phyloP scores from a whole-genome alignment of 1,140 invertebrate genomes.

The Hycleus cichorii region DNA sequence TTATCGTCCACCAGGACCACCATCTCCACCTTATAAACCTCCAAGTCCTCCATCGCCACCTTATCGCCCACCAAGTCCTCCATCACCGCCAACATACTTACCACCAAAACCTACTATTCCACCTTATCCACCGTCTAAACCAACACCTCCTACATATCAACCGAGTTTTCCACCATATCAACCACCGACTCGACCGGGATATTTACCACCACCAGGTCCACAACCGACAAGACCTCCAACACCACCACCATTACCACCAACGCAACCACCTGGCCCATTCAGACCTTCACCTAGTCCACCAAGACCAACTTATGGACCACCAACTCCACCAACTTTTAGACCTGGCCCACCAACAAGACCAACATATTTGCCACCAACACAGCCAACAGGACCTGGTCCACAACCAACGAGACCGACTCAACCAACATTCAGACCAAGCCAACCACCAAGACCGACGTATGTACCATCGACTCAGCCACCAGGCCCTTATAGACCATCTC shows the following conservation, averaged over 20 bases:
- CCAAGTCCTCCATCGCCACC: slow-evolving; percentile 13
- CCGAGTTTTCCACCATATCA: background rate
- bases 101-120: slow-evolving; percentile 8
- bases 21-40: slow-evolving; percentile 5
- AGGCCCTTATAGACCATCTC: slow-evolving; percentile 5
- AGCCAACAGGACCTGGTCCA: background rate
- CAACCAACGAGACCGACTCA: background rate
- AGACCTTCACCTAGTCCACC: slow-evolving; percentile 11
- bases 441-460: slow-evolving; percentile 8
- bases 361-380: background rate
- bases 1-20: slow-evolving; percentile 17
- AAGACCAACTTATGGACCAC: slow-evolving; percentile 1
- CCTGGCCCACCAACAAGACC: slow-evolving; percentile 9
- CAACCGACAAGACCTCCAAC: slow-evolving; percentile 23
- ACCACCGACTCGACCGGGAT: slow-evolving; percentile 23
- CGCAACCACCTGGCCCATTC: slow-evolving; percentile 15
- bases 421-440: slow-evolving; percentile 10
- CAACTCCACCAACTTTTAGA: slow-evolving; percentile 6
- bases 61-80: slow-evolving; percentile 17
- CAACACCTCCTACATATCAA: slow-evolving; percentile 7
- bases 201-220: slow-evolving; percentile 32
- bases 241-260: slow-evolving; percentile 9
- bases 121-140: slow-evolving; percentile 9
- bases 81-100: slow-evolving; percentile 5
- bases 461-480: slow-evolving; percentile 4